A percentile compares a stretch with the other conserved stretches of the same genome.
These are phyloP conservation scores for Xenopus borealis DNA, from an alignment of 2,113 vertebrate species.

Conservation along the genomic window DNA sequence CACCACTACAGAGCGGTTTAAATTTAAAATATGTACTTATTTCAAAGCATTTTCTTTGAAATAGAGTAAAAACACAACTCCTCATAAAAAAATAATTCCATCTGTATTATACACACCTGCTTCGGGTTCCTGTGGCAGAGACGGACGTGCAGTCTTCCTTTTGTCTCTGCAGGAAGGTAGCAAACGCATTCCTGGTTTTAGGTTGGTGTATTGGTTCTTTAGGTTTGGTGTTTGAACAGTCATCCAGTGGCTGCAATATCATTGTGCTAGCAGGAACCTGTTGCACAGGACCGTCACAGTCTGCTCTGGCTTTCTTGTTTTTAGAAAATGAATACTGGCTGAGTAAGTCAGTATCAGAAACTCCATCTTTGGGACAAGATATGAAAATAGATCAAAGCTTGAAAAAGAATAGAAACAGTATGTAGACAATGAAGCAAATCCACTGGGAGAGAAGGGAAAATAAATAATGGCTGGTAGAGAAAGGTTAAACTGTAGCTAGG, in stretches of 20 bases:
- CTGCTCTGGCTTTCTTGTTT: constrained; percentile 70
- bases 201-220: constrained; percentile 43
- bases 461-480: no score
- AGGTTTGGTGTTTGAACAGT: constrained; percentile 19
- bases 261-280: constrained; percentile 25
- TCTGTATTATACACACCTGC: constrained; percentile 70
- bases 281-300: constrained; percentile 27
- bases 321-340: constrained; percentile 74
- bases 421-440: no score
- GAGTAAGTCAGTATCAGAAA: constrained; percentile 82
- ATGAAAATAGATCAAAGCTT: background rate
- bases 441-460: no score
- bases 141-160: constrained; percentile 65
- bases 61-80: no score
- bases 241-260: constrained; percentile 23
- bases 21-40: no score
- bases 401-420: no score
- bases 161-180: constrained; percentile 76
- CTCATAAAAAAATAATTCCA: background rate
- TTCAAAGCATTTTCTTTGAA: no score
- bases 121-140: constrained; percentile 69
- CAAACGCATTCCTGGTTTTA: constrained; percentile 75
- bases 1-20: no score
- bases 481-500: no score
- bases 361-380: constrained; percentile 54